Percentiles rank a stretch among this genome's conserved stretches.
Evolutionary conservation across 2,113 vertebrate species (phyloP).

Genomic region (Chloroceryle aenea): DNA sequence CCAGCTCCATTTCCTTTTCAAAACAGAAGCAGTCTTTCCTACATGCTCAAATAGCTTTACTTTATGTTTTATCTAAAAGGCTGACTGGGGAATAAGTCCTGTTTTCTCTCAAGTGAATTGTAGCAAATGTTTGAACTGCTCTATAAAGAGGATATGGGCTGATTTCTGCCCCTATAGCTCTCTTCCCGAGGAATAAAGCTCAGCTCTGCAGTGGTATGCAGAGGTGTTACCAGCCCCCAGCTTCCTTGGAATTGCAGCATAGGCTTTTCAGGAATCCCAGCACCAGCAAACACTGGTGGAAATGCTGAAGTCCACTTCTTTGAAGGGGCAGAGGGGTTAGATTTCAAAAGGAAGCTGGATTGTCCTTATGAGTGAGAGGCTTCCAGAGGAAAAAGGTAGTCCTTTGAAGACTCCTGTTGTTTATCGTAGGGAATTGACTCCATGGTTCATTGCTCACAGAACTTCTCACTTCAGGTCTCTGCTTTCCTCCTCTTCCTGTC

Average conservation of each 20-base stretch:
- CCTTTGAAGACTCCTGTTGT: slow-evolving; percentile 23
- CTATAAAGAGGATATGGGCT: background rate
- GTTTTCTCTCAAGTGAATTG: background rate
- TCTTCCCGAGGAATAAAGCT: background rate
- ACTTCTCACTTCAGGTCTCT: background rate
- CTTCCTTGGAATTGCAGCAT: background rate
- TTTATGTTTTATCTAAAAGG: background rate
- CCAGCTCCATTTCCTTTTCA: background rate
- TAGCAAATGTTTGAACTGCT: background rate
- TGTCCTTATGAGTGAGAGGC: background rate
- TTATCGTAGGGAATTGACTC: background rate
- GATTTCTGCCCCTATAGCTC: background rate
- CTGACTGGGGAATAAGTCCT: background rate
- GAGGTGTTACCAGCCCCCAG: background rate
- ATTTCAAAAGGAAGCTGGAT: slow-evolving; percentile 15
- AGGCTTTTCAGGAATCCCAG: background rate
- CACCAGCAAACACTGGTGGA: background rate
- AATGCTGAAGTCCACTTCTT: slow-evolving; percentile 9
- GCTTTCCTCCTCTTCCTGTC: background rate
- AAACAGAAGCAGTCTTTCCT: background rate
- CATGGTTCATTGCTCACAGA: background rate
- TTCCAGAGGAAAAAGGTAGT: slow-evolving; percentile 20
- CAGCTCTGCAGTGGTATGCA: background rate
- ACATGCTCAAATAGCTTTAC: background rate
- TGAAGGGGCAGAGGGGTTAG: background rate